phyloP scores from a whole-genome alignment of 1,140 invertebrate species.

The Hetaerina americana region DNA sequence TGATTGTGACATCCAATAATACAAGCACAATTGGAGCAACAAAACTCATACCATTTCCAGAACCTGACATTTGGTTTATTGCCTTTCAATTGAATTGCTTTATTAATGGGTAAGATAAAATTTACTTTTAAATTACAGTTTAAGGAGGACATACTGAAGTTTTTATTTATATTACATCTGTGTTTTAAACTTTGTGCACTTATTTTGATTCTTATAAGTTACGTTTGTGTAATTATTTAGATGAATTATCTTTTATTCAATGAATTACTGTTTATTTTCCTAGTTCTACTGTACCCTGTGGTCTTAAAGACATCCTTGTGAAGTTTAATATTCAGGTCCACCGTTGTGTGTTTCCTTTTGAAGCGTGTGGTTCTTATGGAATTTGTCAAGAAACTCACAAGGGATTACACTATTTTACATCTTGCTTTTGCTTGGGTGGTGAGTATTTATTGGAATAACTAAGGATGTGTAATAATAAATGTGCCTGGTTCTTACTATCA shows the following conservation, averaged over 20 bases:
- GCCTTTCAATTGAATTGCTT: conserved; percentile 34
- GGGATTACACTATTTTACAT: not conserved
- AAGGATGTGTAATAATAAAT: not conserved
- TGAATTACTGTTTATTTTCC: not conserved
- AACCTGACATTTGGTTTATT: conserved; percentile 62
- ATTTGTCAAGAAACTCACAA: not conserved
- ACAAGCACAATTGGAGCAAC: conserved; percentile 22
- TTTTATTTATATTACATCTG: too few species aligned
- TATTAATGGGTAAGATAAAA: conserved; percentile 22
- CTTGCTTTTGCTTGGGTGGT: not conserved
- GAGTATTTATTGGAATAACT: not conserved
- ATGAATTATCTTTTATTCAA: too few species aligned
- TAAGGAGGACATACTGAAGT: too few species aligned
- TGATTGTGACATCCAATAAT: conserved; percentile 35
- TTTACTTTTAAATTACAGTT: not conserved
- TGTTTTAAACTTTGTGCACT: too few species aligned
- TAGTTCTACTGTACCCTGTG: not conserved
- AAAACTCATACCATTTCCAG: conserved; percentile 60
- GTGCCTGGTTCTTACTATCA: too few species aligned
- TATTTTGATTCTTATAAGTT: too few species aligned
- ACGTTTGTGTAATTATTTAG: conserved; percentile 7
- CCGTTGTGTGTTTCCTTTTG: not conserved
- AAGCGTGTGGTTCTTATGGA: not conserved
- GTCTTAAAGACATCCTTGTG: not conserved
- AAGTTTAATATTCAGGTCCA: not conserved